Conservation (phyloP, 2,888 invertebrate genomes). For the Podabrus alpinus region DNA sequence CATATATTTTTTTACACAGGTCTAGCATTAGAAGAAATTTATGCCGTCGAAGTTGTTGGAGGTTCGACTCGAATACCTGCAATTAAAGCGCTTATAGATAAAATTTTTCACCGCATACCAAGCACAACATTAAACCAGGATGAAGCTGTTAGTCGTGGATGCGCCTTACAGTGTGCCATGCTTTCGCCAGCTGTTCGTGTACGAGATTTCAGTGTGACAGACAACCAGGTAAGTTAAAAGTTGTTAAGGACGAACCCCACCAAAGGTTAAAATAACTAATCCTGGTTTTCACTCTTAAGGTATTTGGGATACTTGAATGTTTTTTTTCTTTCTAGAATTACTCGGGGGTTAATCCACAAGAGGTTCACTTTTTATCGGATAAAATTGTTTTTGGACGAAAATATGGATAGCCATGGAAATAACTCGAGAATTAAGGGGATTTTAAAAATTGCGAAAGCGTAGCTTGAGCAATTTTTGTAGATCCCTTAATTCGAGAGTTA, state of each 20-base stretch:
- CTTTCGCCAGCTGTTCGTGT: slow-evolving; percentile 96
- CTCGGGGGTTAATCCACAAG: no score
- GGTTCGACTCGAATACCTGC: slow-evolving; percentile 94
- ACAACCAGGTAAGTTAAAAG: slow-evolving; percentile 68
- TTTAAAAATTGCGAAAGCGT: no score
- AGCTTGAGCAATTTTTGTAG: no score
- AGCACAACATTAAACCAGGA: slow-evolving; percentile 98
- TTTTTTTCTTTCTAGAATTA: no score
- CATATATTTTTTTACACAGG: slow-evolving; percentile 61
- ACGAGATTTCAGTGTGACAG: slow-evolving; percentile 91
- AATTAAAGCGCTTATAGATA: slow-evolving; percentile 86
- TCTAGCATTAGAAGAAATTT: slow-evolving; percentile 81
- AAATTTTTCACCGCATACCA: slow-evolving; percentile 81
- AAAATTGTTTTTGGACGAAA: no score
- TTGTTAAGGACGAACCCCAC: not conserved
- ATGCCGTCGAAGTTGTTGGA: slow-evolving; percentile 95
- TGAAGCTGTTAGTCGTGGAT: slow-evolving; percentile 95
- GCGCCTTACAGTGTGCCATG: slow-evolving; percentile 96
- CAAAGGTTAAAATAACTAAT: not conserved
- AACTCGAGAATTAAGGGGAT: no score
- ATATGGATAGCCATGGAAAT: no score
- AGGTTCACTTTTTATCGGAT: no score
- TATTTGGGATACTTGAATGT: no score
- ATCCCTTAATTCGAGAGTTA: no score
- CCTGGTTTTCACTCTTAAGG: no score